Evolutionary conservation across 2,888 invertebrate genomes (phyloP), one percentile per base, ranked within the genome.

Genomic region (Cistogaster globosa): DNA sequence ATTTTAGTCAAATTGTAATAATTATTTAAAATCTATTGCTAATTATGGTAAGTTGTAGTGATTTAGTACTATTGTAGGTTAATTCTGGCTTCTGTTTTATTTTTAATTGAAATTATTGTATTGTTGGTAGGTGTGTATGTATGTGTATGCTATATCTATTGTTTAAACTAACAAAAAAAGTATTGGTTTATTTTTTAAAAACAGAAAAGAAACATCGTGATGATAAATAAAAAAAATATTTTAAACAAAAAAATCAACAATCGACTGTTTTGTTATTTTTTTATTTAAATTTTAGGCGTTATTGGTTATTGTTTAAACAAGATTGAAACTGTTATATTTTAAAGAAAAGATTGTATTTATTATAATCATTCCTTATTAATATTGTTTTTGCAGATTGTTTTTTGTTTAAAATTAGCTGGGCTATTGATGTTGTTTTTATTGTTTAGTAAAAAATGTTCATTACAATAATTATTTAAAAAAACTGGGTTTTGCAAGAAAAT

Each of bases 31-130:
- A 76, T 71, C 76, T 86, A 80, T 80, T 80, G 75, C 12, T 83
- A 63, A 67, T 26, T 68, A 63, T 71, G 72, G 74, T 80, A 53
- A 79, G 67, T 65, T 65, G 71, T 81, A 57, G 9, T 63, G 71
- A 55, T 76, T 83, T 83, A 83, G 82, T 83, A 83, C 82, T 83
- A 83, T 83, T 83, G 76, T 77, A 77, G 76, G 76, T 83, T 71
- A 65, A 74, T 65, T 83, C 82, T 83, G 76, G 82, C 11, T 80
- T 67, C 51, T 57, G 16, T 36, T 72, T 32, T n/a, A 12, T 51
- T 62, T 78, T 36, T 42, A 58, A 69, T 55, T 78, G 51, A 22
- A 51, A 16, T 48, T 18, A 53, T 16, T 63, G 55, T 71, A 32
- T 38, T 67, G 12, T 68, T 48, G 58, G 58, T 67, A 60, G 51